Conservation (phyloP, 2,113 vertebrate genomes). For the Phalacrocorax brasilianus region DNA sequence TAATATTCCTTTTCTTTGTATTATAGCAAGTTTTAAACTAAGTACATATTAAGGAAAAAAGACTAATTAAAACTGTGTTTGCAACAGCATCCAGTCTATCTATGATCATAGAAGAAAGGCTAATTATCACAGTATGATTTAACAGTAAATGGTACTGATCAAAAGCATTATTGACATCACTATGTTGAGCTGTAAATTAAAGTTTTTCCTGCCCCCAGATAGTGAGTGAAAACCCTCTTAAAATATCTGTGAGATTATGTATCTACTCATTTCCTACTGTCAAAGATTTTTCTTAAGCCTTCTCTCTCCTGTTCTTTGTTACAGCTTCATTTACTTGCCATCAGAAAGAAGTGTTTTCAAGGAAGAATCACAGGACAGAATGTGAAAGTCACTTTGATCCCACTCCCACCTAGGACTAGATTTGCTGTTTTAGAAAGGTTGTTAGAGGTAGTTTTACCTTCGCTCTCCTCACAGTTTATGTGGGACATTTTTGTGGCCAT, state of each 20-base stretch:
- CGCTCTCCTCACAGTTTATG: neutral
- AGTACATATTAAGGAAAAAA: neutral
- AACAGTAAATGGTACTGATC: neutral
- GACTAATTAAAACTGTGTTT: neutral
- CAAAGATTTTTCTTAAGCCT: neutral
- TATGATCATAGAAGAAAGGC: neutral
- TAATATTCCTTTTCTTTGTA: neutral
- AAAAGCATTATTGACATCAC: neutral
- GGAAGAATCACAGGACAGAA: neutral
- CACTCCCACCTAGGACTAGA: neutral
- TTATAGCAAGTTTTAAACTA: neutral
- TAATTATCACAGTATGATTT: neutral
- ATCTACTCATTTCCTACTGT: neutral
- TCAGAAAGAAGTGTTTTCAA: neutral
- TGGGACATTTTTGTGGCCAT: neutral
- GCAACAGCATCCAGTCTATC: neutral
- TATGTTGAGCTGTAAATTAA: neutral
- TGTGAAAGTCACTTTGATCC: neutral
- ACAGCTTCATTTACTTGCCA: neutral
- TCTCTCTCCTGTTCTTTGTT: neutral
- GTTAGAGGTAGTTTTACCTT: neutral
- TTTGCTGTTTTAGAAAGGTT: neutral
- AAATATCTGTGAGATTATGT: neutral
- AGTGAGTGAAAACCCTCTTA: neutral
- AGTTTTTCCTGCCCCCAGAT: neutral